Conservation (phyloP, 1,140 invertebrate species). For the Adoxophyes honmai region DNA sequence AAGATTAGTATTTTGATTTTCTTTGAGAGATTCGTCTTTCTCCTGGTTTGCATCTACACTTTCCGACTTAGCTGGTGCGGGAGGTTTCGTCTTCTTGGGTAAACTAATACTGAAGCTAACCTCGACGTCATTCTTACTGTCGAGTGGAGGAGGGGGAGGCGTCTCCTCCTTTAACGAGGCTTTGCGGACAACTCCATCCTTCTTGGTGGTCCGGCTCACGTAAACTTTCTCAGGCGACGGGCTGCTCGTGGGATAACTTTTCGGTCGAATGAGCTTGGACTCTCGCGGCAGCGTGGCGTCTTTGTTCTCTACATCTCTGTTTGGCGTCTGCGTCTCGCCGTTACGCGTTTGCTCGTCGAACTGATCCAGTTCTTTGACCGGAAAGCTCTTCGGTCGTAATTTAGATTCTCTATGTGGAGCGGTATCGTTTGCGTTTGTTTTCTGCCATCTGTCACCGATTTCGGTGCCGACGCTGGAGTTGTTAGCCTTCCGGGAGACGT, state of each 20-base stretch:
- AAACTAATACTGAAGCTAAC: constrained; percentile 74
- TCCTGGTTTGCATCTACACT: constrained; percentile 25
- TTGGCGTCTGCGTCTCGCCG: constrained; percentile 23
- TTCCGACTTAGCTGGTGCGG: constrained; percentile 28
- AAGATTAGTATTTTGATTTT: constrained; percentile 55
- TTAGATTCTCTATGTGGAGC: constrained; percentile 46
- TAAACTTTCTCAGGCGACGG: constrained; percentile 67
- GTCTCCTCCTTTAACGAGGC: constrained; percentile 29
- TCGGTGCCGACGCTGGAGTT: constrained; percentile 14
- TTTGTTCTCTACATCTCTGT: constrained; percentile 44
- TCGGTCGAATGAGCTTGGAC: constrained; percentile 80
- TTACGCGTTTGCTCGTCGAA: constrained; percentile 45
- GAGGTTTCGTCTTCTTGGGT: constrained; percentile 53
- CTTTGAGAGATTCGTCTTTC: constrained; percentile 51
- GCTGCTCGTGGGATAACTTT: constrained; percentile 77
- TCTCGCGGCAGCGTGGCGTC: constrained; percentile 58
- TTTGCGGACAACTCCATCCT: constrained; percentile 35
- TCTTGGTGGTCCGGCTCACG: constrained; percentile 43
- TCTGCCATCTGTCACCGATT: constrained; percentile 22
- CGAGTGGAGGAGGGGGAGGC: constrained; percentile 19
- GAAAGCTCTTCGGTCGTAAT: constrained; percentile 71
- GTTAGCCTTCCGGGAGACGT: constrained; percentile 18
- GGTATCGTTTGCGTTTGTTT: constrained; percentile 23
- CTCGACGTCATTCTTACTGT: constrained; percentile 62
- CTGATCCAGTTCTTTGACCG: constrained; percentile 57